Percentiles rank a stretch among this genome's conserved stretches.
These are phyloP conservation scores for Cryptocephalus primarius DNA, from an alignment of 2,888 invertebrate genomes.

Conservation along the genomic window DNA sequence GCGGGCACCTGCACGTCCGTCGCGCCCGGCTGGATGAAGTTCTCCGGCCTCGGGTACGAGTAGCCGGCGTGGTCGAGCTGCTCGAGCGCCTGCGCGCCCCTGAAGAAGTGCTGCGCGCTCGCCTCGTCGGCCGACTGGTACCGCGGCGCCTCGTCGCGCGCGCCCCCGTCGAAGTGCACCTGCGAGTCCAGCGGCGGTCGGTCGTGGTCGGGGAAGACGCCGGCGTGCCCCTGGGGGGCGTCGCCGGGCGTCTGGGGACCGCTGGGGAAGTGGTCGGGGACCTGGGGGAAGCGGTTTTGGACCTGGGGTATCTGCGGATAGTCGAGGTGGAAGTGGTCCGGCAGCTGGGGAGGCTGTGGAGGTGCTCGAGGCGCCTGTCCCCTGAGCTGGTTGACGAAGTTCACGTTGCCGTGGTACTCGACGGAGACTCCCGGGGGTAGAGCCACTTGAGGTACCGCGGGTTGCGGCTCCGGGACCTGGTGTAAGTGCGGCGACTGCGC, in stretches of 20 bases:
- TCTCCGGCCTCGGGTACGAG: conserved; percentile 10
- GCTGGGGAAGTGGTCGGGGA: too few species aligned
- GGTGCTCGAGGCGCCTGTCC: conserved; percentile 9
- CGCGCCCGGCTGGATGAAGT: conserved; percentile 27
- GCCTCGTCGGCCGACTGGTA: conserved; percentile 11
- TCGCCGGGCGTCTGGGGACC: background rate
- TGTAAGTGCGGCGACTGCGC: background rate
- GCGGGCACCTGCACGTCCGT: conserved; percentile 29
- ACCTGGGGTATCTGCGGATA: conserved; percentile 11
- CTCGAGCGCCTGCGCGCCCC: conserved; percentile 10
- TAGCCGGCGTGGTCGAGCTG: conserved; percentile 11
- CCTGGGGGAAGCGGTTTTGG: too few species aligned
- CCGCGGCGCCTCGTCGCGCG: conserved; percentile 1
- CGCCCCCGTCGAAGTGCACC: conserved; percentile 9
- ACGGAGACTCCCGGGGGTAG: conserved; percentile 11
- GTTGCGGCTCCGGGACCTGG: background rate
- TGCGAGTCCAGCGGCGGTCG: conserved; percentile 11
- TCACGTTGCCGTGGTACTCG: conserved; percentile 17
- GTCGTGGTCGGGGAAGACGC: conserved; percentile 8
- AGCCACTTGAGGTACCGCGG: conserved; percentile 5
- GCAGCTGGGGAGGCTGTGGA: conserved; percentile 9
- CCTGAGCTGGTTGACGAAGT: conserved; percentile 11
- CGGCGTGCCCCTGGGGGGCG: background rate
- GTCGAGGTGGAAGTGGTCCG: conserved; percentile 10
- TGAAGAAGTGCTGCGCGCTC: conserved; percentile 11